A percentile compares a stretch with the other conserved stretches of the same genome.
Conservation (phyloP, 2,888 invertebrate species). For the Plagodis dolabraria region DNA sequence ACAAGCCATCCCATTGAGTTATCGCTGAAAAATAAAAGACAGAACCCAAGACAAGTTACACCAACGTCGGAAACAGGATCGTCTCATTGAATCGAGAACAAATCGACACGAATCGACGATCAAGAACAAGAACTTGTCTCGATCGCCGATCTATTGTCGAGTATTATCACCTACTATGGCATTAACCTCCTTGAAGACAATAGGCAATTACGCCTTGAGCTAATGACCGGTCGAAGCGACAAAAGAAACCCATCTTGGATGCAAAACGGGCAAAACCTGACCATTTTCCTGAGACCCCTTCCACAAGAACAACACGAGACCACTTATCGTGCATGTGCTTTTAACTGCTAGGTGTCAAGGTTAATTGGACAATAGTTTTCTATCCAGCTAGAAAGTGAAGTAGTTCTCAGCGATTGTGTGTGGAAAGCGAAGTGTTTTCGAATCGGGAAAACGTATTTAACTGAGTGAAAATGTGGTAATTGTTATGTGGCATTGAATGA, state of each 20-base stretch:
- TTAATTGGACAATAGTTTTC: constrained; percentile 52
- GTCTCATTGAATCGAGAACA: constrained; percentile 10
- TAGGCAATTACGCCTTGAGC: constrained; percentile 53
- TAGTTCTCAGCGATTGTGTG: constrained; percentile 64
- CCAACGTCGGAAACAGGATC: constrained; percentile 18
- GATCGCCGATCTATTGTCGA: constrained; percentile 31
- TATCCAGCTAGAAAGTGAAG: constrained; percentile 61
- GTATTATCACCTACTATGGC: constrained; percentile 35
- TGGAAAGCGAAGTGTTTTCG: constrained; percentile 61
- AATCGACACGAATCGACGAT: constrained; percentile 15
- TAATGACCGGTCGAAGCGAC: constrained; percentile 51
- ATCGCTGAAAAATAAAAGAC: constrained; percentile 10
- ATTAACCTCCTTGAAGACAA: constrained; percentile 52
- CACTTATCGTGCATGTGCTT: constrained; percentile 13
- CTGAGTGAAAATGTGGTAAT: constrained; percentile 59
- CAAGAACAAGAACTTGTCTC: constrained; percentile 9
- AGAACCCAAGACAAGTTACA: constrained; percentile 13
- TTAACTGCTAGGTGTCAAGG: constrained; percentile 36
- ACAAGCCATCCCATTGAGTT: constrained; percentile 8
- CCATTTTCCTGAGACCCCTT: constrained; percentile 12
- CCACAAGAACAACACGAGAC: constrained; percentile 1
- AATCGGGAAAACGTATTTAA: constrained; percentile 61
- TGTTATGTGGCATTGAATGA: constrained; percentile 41
- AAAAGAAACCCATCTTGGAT: constrained; percentile 64
- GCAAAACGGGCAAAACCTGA: constrained; percentile 30